Evolutionary conservation across 2,888 invertebrate genomes (phyloP), one percentile per base, ranked within the genome.

Genomic region (Leptopterna dolabrata): DNA sequence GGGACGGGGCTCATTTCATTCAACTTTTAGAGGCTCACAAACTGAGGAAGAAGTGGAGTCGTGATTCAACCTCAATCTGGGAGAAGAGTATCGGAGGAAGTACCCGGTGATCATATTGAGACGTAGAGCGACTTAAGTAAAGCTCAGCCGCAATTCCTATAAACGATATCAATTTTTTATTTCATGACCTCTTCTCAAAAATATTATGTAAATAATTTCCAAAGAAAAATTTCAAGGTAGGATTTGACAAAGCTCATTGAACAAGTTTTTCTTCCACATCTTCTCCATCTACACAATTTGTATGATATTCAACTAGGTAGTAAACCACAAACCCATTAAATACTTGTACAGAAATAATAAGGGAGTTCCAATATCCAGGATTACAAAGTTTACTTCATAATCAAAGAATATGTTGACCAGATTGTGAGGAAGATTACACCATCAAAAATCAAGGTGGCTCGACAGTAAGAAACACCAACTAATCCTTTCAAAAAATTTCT

Each of bases 91-190:
- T 70, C 76, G 76, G 76, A 78, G 78, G 78, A 78, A 45, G 81
- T 81, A 70, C 83, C 83, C 83, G 83, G 41, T 70, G 83, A 83
- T 83, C 83, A 81, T 83, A 83, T 83, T 70, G 83, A 83, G 83
- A 30, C 83, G 87, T 86, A 86, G 88, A 87, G 87, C 88, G 87
- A 84, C 88, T 86, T 88, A 87, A 87, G 84, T 82, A 87, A 82
- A 47, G 88, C 88, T 90, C 90, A 90, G 90, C 90, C 90, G 89
- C 89, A 89, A 86, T 88, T 89, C 90, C 90, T 90, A 90, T 88
- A 90, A 90, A 90, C 76, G 86, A 88, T 83, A 87, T 82, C 45
- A 82, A 87, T 82, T 81, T 71, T 87, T 87, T 82, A 85, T 82
- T 81, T 82, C 80, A 80, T 63, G 55, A 36, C 87, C 29, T 82